Base-by-base conservation (phyloP, 1,140 invertebrate species). In the Rhysida immarginata region DNA sequence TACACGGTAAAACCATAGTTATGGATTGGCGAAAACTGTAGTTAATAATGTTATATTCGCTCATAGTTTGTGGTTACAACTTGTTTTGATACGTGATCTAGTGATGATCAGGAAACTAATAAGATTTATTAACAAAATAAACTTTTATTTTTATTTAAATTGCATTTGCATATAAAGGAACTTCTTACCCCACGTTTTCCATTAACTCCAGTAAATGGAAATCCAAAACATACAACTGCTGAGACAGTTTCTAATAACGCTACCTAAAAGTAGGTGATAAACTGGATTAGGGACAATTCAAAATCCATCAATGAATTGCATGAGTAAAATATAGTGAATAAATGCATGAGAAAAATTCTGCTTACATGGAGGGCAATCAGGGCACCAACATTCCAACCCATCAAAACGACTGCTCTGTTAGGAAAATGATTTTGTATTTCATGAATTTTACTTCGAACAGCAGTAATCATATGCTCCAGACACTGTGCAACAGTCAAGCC, bases 211-310 rank as follows among this genome's bases (percentile, higher is more conserved):
- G 77, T 75, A 54, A 85, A 75, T 1, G 86, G 85, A 68, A 89
- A 89, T 0, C 87, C 87, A 35, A 90, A 71, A 66, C 84, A 87
- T 11, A 90, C 74, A 21, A 87, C 78, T 51, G 82, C 84, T 8
- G 77, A 76, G n/a, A 89, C 80, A 44, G 57, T 57, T 56, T 76
- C 74, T 24, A 71, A 56, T 26, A 72, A 50, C 1, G 74, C 68
- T 27, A 75, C 68, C 71, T 71, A 56, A 44, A 44, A 54, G 8
- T 8, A 52, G 25, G n/a, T n/a, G n/a, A n/a, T n/a, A n/a, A n/a
- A n/a, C n/a, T n/a, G n/a, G n/a, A n/a, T n/a, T n/a, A n/a, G n/a
- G n/a, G n/a, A n/a, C n/a, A n/a, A n/a, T n/a, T n/a, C n/a, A n/a
- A n/a, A n/a, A n/a, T n/a, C n/a, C n/a, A n/a, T n/a, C n/a, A n/a